Conservation (phyloP, 2,113 vertebrate genomes). For the Hirundichthys speculiger region DNA sequence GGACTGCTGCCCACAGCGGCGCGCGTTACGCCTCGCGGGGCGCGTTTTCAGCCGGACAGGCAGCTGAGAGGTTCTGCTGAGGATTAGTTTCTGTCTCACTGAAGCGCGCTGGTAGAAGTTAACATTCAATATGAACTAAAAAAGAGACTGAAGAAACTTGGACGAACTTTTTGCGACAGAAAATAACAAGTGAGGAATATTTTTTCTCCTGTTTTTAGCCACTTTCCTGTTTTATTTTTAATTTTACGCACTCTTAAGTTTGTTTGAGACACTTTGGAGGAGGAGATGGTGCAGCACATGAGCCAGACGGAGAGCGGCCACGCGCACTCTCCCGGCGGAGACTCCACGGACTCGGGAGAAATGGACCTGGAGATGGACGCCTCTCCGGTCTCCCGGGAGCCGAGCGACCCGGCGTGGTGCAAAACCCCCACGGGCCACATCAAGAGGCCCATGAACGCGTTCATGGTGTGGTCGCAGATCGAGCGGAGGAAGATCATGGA, state of each 20-base stretch:
- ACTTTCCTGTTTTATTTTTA: slow-evolving; percentile 11
- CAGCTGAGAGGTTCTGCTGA: slow-evolving; percentile 72
- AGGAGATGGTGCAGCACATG: slow-evolving; percentile 91
- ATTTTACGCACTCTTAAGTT: slow-evolving; percentile 35
- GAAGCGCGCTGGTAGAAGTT: slow-evolving; percentile 45
- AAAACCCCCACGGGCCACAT: slow-evolving; percentile 96
- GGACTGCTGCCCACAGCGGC: slow-evolving; percentile 63
- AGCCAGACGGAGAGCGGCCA: slow-evolving; percentile 90
- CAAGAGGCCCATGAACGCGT: slow-evolving; percentile 95
- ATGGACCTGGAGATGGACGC: slow-evolving; percentile 95
- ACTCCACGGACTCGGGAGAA: slow-evolving; percentile 93
- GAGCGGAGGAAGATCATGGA: slow-evolving; percentile 98
- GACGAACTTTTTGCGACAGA: slow-evolving; percentile 61
- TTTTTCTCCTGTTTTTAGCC: not conserved
- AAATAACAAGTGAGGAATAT: slow-evolving; percentile 42
- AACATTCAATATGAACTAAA: slow-evolving; percentile 21
- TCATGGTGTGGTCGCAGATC: slow-evolving; percentile 97
- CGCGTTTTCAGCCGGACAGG: slow-evolving; percentile 81
- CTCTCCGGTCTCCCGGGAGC: slow-evolving; percentile 90
- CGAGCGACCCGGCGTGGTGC: slow-evolving; percentile 94
- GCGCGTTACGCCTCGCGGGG: slow-evolving; percentile 52
- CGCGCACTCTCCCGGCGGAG: slow-evolving; percentile 87
- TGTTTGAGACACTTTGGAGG: slow-evolving; percentile 38
- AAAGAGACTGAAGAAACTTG: slow-evolving; percentile 44
- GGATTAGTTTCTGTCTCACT: slow-evolving; percentile 13